Base-by-base conservation (phyloP, 2,888 invertebrate species). In the Scaptomyza polygonia region DNA sequence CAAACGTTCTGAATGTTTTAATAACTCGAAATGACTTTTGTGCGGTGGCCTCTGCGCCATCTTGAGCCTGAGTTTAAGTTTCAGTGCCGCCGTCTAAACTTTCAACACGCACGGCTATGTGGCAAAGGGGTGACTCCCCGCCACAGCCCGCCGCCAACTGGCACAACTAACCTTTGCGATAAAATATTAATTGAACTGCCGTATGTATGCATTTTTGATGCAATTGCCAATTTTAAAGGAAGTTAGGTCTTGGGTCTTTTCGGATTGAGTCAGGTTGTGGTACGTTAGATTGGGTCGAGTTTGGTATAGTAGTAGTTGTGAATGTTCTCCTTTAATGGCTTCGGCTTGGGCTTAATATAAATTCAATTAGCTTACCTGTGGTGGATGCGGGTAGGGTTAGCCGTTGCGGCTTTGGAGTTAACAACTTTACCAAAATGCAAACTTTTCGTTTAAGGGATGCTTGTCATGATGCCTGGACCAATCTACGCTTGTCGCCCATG, bases 401-500 rank as follows among this genome's bases (percentile, higher is more conserved):
- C 21, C n/a, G 16, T 51, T 47, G 42, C 9, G 59, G 44, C 48
- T 56, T 21, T 40, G 36, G 7, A n/a, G 14, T 32, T 39, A 49
- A 30, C 25, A 36, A 29, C 53, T 56, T 42, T 29, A 49, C 48
- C 64, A 30, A 30, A 79, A 52, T 65, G 29, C 7, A 14, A 47
- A 40, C 18, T 68, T 72, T 40, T 70, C 32, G 16, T 48, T 81
- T 47, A 92, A 97, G 97, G 92, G 96, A 96, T 88, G 93, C 95
- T 52, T 97, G 97, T 89, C 96, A 96, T 89, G 96, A 96, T 88
- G 95, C 97, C 48, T 97, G 97, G 97, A 95, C 96, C 74, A 96
- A 96, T 88, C 93, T 97, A 58, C 94, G 97, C 62, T 93, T 96
- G 72, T 96, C 97, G 25, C 97, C 97, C 0, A 95, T 97, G 93